Conservation (phyloP, 2,888 invertebrate genomes). For the Eupithecia abbreviata region DNA sequence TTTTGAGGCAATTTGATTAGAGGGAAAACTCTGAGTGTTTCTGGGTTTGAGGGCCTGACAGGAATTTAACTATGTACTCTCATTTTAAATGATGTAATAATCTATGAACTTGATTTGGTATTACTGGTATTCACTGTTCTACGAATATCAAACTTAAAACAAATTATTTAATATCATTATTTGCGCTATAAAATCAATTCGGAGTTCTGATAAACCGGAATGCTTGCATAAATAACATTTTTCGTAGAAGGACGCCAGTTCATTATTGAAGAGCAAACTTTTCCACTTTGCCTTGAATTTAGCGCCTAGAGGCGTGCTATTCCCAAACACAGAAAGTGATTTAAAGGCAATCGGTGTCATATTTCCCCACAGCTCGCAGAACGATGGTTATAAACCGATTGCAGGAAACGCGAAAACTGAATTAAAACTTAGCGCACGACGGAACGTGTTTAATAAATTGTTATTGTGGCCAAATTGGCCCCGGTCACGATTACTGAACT, state of each 20-base stretch:
- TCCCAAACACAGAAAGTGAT: constrained; percentile 29
- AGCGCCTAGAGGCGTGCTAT: constrained; percentile 7
- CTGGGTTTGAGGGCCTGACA: constrained; percentile 3
- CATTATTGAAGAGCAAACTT: neutral
- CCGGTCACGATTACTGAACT: constrained; percentile 40
- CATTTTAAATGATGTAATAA: neutral
- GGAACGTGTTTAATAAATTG: constrained; percentile 47
- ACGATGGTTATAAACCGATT: constrained; percentile 42
- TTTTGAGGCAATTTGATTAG: constrained; percentile 36
- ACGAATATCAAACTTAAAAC: neutral
- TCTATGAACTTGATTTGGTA: neutral
- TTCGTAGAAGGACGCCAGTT: neutral
- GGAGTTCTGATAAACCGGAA: neutral
- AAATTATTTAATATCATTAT: neutral
- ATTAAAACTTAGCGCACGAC: constrained; percentile 52
- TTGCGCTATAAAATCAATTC: neutral
- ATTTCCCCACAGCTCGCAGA: constrained; percentile 25
- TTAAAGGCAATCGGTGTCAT: constrained; percentile 31
- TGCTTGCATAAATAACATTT: neutral
- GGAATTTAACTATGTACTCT: neutral
- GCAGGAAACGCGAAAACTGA: constrained; percentile 48
- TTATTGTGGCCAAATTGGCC: constrained; percentile 49
- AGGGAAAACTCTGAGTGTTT: constrained; percentile 11
- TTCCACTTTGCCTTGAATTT: neutral
- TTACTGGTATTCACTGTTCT: neutral